A percentile compares a stretch with the other conserved stretches of the same genome.
Conservation (phyloP, 1,140 invertebrate species). For the Helicoverpa armigera region DNA sequence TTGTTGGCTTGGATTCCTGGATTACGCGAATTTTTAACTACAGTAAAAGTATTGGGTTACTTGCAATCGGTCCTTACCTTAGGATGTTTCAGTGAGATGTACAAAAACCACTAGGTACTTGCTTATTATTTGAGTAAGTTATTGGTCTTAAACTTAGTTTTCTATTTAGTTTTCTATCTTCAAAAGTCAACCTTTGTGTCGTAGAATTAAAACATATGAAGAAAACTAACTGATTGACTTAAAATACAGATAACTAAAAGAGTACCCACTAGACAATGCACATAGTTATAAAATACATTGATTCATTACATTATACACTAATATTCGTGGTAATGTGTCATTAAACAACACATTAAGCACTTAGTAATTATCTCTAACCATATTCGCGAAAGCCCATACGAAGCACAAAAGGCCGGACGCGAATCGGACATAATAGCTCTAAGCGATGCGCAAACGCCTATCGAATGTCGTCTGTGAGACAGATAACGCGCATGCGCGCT, state of each 20-base stretch:
- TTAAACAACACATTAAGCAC: not conserved
- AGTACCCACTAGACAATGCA: too few species aligned
- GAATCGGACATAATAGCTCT: constrained; percentile 46
- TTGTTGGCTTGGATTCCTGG: constrained; percentile 71
- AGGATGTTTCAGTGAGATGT: constrained; percentile 21
- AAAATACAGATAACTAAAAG: too few species aligned
- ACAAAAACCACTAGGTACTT: too few species aligned
- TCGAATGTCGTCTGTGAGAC: constrained; percentile 57
- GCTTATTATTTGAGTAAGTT: too few species aligned
- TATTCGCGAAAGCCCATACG: constrained; percentile 8
- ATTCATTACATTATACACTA: too few species aligned
- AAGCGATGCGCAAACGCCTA: constrained; percentile 63
- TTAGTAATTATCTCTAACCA: constrained; percentile 8
- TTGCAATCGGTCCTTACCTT: constrained; percentile 54
- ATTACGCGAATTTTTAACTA: constrained; percentile 63
- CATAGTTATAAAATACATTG: too few species aligned
- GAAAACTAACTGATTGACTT: too few species aligned
- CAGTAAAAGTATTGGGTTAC: constrained; percentile 74
- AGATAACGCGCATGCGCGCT: constrained; percentile 59
- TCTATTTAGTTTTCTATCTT: too few species aligned
- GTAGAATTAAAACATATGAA: too few species aligned
- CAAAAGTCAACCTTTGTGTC: too few species aligned
- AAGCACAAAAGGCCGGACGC: constrained; percentile 60
- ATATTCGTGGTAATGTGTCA: not conserved
- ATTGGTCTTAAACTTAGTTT: too few species aligned